Evolutionary conservation across 2,888 invertebrate species (phyloP).

Genomic region (Macrosoma leucophasiata): DNA sequence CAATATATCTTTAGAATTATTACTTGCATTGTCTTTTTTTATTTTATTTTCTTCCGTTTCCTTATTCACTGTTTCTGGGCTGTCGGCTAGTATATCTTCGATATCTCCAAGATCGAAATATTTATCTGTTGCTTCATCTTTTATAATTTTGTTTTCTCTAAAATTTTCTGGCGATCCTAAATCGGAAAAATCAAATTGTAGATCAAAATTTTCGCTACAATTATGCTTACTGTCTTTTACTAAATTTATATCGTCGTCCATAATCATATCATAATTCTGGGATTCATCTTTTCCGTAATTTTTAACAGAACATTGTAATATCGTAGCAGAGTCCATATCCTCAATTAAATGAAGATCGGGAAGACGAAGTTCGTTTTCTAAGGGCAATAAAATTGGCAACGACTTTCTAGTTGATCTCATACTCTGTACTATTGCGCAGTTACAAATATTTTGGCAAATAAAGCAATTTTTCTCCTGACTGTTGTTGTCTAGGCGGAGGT

Average conservation of each 20-base stretch:
- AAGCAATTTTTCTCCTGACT: constrained; percentile 49
- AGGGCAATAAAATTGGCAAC: constrained; percentile 20
- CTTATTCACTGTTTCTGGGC: constrained; percentile 44
- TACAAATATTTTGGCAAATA: constrained; percentile 58
- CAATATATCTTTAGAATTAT: constrained; percentile 37
- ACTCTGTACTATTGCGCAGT: constrained; percentile 47
- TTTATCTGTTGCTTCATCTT: constrained; percentile 23
- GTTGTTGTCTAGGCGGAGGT: constrained; percentile 54
- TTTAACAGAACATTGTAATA: constrained; percentile 36
- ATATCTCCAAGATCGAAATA: constrained; percentile 60
- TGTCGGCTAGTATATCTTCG: constrained; percentile 54
- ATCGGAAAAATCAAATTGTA: constrained; percentile 47
- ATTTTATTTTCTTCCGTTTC: constrained; percentile 20
- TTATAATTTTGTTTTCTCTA: not conserved
- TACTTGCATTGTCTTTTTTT: constrained; percentile 25
- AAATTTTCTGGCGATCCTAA: no score
- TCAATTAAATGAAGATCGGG: constrained; percentile 53
- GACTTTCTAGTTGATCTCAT: constrained; percentile 30
- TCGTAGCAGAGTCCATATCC: constrained; percentile 39
- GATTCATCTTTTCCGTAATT: constrained; percentile 18
- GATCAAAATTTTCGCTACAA: constrained; percentile 36
- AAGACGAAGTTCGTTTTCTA: constrained; percentile 36
- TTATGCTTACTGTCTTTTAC: constrained; percentile 24
- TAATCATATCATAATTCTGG: constrained; percentile 7
- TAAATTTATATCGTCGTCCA: constrained; percentile 14